Evolutionary conservation across 2,113 vertebrate species (phyloP).

Genomic region (Jacana jacana): DNA sequence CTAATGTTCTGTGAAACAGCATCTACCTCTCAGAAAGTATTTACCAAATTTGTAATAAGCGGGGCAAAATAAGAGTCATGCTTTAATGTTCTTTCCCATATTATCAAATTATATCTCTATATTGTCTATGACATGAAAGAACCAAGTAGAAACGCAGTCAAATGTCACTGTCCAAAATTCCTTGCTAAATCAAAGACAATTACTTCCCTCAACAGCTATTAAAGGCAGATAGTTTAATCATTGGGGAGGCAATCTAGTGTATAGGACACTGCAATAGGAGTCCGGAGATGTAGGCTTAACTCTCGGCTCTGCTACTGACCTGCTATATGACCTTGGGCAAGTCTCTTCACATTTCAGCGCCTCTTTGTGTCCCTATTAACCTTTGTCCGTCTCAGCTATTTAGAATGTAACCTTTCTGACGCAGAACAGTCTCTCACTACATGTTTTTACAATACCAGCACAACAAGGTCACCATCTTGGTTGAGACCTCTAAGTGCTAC

Average conservation of each 20-base stretch:
- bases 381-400: slow-evolving; percentile 62
- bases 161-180: slow-evolving; percentile 36
- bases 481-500: slow-evolving; percentile 60
- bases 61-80: background rate
- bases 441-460: slow-evolving; percentile 67
- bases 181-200: slow-evolving; percentile 46
- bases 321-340: slow-evolving; percentile 67
- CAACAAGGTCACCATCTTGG: slow-evolving; percentile 67
- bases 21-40: background rate
- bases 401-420: slow-evolving; percentile 63
- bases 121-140: background rate
- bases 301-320: slow-evolving; percentile 53
- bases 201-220: slow-evolving; percentile 53
- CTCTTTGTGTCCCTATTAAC: slow-evolving; percentile 70
- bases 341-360: slow-evolving; percentile 69
- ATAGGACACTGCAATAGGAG: slow-evolving; percentile 11
- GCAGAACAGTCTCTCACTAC: slow-evolving; percentile 63
- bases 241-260: slow-evolving; percentile 46
- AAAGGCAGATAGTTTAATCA: slow-evolving; percentile 65
- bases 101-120: background rate
- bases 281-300: slow-evolving; percentile 39
- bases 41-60: background rate
- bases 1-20: background rate
- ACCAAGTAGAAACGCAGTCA: background rate
- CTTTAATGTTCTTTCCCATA: background rate